Evolutionary conservation across 64 coral and sea anemone genomes (phyloP).

Genomic region (Orbicella faveolata): DNA sequence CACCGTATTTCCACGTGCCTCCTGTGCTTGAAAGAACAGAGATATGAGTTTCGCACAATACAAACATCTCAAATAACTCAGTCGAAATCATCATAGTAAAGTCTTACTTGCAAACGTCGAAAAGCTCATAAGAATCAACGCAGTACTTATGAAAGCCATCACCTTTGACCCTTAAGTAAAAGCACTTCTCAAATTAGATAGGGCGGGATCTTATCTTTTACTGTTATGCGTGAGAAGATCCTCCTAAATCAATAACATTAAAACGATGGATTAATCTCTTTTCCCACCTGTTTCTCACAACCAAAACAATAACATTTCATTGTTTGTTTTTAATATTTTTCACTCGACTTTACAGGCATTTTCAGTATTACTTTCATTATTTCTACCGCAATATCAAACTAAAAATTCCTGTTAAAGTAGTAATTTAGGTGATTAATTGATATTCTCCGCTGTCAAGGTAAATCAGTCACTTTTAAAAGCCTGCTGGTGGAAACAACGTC

Average conservation of each 20-base stretch:
- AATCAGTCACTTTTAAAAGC: not conserved
- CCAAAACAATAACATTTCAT: not conserved
- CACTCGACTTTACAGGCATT: too few relatives aligned
- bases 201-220: not conserved
- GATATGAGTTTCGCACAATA: not conserved
- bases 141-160: not conserved
- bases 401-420: too few relatives aligned
- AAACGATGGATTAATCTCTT: not conserved
- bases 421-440: too few relatives aligned
- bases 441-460: not conserved
- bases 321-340: not conserved
- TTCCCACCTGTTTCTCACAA: slow-evolving; percentile 11
- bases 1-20: slow-evolving; percentile 33
- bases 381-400: too few relatives aligned
- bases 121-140: not conserved
- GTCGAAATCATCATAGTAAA: not conserved
- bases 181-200: not conserved
- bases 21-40: slow-evolving; percentile 1
- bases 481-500: not conserved
- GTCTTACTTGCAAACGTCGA: slow-evolving; percentile 13
- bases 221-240: not conserved
- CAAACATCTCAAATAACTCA: not conserved
- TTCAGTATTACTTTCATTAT: too few relatives aligned
- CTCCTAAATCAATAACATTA: not conserved
- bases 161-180: not conserved